phyloP scores from a whole-genome alignment of 2,888 invertebrate genomes.

The Pomacea canaliculata region DNA sequence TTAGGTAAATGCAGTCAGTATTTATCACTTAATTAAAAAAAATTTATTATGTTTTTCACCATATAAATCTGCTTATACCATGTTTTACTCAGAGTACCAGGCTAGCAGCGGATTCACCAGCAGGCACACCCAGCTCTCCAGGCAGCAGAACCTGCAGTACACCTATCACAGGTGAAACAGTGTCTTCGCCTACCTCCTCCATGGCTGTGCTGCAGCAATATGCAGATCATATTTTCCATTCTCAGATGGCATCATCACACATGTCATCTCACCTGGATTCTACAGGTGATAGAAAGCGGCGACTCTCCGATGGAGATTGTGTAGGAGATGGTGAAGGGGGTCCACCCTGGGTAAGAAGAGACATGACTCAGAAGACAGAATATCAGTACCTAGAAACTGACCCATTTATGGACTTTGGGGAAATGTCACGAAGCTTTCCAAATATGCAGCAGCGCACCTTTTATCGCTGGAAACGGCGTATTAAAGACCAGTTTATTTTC shows the following conservation, averaged over 20 bases:
- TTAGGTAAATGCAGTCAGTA: too few species aligned
- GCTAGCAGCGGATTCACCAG: background rate
- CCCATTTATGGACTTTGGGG: constrained; percentile 40
- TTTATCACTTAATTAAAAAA: too few species aligned
- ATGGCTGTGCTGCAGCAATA: constrained; percentile 20
- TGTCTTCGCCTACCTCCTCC: constrained; percentile 6
- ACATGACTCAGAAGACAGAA: constrained; percentile 41
- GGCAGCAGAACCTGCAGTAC: background rate
- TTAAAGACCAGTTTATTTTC: constrained; percentile 43
- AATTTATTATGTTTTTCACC: background rate
- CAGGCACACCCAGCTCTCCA: constrained; percentile 1
- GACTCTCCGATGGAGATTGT: constrained; percentile 9
- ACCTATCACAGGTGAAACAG: too few species aligned
- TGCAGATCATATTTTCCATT: constrained; percentile 11
- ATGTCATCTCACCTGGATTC: background rate
- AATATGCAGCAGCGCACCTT: constrained; percentile 42
- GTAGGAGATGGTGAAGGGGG: constrained; percentile 15
- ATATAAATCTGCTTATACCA: background rate
- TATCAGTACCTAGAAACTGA: constrained; percentile 40
- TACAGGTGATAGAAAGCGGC: constrained; percentile 7
- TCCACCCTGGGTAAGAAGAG: constrained; percentile 34
- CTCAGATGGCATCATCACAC: background rate
- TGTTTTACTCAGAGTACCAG: constrained; percentile 1
- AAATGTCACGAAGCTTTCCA: constrained; percentile 36
- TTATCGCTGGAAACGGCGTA: constrained; percentile 41